phyloP scores from a whole-genome alignment of 2,113 vertebrate genomes.

The Sisor rabdophorus region DNA sequence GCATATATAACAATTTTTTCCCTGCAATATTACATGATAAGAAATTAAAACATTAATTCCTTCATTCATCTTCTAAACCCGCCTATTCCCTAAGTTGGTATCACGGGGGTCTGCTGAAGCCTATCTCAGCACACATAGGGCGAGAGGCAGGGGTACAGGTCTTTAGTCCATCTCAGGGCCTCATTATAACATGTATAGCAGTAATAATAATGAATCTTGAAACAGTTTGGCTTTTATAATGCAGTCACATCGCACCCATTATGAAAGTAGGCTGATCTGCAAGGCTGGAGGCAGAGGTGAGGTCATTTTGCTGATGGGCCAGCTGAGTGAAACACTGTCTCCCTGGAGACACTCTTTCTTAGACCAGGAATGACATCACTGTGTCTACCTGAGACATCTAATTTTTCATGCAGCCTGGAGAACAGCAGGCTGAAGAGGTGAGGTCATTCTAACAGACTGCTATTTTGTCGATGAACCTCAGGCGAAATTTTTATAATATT shows the following conservation, averaged over 20 bases:
- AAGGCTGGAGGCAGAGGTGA: conserved; percentile 42
- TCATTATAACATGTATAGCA: neutral
- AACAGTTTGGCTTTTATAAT: conserved; percentile 1
- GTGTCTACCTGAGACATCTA: conserved; percentile 44
- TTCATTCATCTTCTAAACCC: too few relatives aligned
- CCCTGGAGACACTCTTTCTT: conserved; percentile 33
- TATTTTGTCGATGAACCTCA: conserved; percentile 11
- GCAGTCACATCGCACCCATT: conserved; percentile 13
- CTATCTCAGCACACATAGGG: too few relatives aligned
- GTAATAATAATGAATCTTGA: neutral
- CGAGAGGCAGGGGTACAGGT: too few relatives aligned
- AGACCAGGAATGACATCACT: conserved; percentile 44
- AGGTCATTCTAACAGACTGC: conserved; percentile 35
- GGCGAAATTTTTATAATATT: neutral
- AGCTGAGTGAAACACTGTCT: conserved; percentile 37
- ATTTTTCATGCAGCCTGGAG: conserved; percentile 34
- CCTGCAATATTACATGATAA: neutral
- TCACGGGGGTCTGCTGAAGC: too few relatives aligned
- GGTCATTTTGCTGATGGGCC: conserved; percentile 37
- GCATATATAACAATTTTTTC: neutral
- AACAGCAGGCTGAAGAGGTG: conserved; percentile 30
- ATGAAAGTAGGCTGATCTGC: conserved; percentile 7
- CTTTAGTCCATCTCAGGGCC: too few relatives aligned
- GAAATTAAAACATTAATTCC: too few relatives aligned
- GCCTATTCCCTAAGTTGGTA: too few relatives aligned